phyloP scores from a whole-genome alignment of 1,140 invertebrate species.

The Acromyrmex echinatior region DNA sequence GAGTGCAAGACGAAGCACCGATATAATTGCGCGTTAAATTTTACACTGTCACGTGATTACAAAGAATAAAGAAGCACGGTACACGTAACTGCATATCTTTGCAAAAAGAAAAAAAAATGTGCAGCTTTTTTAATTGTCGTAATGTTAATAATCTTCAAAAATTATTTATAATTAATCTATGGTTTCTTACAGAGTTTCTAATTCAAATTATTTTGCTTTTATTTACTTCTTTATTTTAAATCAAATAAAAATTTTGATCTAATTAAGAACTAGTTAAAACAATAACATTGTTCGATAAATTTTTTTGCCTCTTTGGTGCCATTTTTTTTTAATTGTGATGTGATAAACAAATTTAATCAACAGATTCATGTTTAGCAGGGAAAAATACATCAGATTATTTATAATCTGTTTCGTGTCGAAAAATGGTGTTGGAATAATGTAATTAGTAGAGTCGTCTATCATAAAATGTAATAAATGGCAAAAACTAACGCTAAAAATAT shows the following conservation, averaged over 20 bases:
- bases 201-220: background rate
- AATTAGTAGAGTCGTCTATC: background rate
- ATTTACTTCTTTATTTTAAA: background rate
- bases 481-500: background rate
- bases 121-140: too few species aligned
- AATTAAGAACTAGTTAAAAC: background rate
- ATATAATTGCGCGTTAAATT: conserved; percentile 20
- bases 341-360: too few species aligned
- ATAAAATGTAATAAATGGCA: background rate
- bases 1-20: background rate
- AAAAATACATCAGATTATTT: too few species aligned
- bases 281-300: too few species aligned
- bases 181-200: background rate
- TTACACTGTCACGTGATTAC: conserved; percentile 2
- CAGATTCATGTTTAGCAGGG: too few species aligned
- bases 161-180: background rate
- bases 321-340: too few species aligned
- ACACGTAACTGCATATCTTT: background rate
- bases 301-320: too few species aligned
- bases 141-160: background rate
- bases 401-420: too few species aligned
- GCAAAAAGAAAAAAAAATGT: background rate
- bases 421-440: background rate
- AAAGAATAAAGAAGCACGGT: background rate
- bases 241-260: background rate